phyloP scores from a whole-genome alignment of 2,797 vertebrate species.

The Enoplosus armatus region DNA sequence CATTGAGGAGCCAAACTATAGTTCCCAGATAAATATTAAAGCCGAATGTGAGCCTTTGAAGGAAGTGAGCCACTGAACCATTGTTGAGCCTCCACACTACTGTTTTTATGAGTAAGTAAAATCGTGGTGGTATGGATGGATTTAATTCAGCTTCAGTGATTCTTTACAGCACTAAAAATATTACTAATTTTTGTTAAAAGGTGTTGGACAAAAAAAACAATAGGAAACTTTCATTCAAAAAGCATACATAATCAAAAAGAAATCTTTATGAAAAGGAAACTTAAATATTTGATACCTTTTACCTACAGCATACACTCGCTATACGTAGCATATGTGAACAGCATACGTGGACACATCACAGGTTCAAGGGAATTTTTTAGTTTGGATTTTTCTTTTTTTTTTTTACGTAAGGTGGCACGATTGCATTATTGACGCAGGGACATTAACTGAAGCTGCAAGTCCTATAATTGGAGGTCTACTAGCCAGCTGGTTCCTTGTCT shows the following conservation, averaged over 20 bases:
- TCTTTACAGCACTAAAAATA: background rate
- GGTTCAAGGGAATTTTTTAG: constrained; percentile 26
- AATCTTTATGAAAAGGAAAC: constrained; percentile 64
- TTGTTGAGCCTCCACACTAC: constrained; percentile 2
- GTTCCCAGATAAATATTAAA: constrained; percentile 43
- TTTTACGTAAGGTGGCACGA: background rate
- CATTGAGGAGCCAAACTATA: background rate
- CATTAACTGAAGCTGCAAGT: constrained; percentile 26
- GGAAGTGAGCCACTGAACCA: constrained; percentile 9
- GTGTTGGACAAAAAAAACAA: constrained; percentile 1
- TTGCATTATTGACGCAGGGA: constrained; percentile 31
- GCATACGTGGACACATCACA: constrained; percentile 10
- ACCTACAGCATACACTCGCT: constrained; percentile 33
- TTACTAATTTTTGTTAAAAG: constrained; percentile 24
- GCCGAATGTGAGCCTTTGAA: constrained; percentile 31
- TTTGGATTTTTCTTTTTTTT: background rate
- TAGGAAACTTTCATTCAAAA: constrained; percentile 54
- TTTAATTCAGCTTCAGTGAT: constrained; percentile 26
- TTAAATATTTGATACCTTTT: constrained; percentile 63
- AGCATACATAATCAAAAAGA: constrained; percentile 70
- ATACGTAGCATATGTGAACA: constrained; percentile 12
- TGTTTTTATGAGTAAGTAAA: constrained; percentile 1
- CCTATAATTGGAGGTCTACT: constrained; percentile 32
- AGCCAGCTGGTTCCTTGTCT: constrained; percentile 48
- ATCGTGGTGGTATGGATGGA: background rate